Evolutionary conservation across 2,113 vertebrate genomes (phyloP), one percentile per base, ranked within the genome.

Genomic region (Morone chrysops): DNA sequence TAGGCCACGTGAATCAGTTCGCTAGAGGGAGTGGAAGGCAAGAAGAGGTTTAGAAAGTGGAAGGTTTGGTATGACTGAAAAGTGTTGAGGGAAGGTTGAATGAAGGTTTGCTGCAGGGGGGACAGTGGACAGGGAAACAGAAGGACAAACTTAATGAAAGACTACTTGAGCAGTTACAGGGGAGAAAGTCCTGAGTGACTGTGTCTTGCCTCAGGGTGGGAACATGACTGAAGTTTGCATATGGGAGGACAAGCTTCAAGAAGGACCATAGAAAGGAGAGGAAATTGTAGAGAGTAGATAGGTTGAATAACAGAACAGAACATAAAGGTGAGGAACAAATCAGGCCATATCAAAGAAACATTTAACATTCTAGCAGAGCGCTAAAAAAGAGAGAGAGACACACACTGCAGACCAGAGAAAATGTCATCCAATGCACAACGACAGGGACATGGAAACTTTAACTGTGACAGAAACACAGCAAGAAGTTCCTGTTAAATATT

Each of bases 401-500:
- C 65, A 41, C 59, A 8, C 61, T 40, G 20, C 36, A 56, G 70
- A 76, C 50, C 68, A 68, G 70, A 75, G 76, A 78, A 70, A 51
- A 67, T 81, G 75, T 81, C 31, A 68, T 17, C 45, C 70, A 69
- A 48, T 5, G 14, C 68, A 53, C 54, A 53, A 75, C 16, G 41
- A 50, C 22, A 4, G 57, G 50, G 61, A 89, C 57, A 36, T 47
- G 81, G 73, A 78, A 92, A 92, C 70, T 85, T 80, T 74, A 88
- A 87, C 71, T 61, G 67, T 90, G 88, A 91, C 85, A 82, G 81
- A 83, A 88, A 87, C 79, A 88, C 69, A 73, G 82, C 89, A 70
- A 85, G 81, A 90, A 56, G 66, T 85, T 75, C 62, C 79, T 45
- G 70, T 92, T 91, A 93, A 94, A 93, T 90, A 93, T 92, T 94